Evolutionary conservation across 2,888 invertebrate genomes (phyloP), one percentile per base, ranked within the genome.

Genomic region (Hoplodrina blanda): DNA sequence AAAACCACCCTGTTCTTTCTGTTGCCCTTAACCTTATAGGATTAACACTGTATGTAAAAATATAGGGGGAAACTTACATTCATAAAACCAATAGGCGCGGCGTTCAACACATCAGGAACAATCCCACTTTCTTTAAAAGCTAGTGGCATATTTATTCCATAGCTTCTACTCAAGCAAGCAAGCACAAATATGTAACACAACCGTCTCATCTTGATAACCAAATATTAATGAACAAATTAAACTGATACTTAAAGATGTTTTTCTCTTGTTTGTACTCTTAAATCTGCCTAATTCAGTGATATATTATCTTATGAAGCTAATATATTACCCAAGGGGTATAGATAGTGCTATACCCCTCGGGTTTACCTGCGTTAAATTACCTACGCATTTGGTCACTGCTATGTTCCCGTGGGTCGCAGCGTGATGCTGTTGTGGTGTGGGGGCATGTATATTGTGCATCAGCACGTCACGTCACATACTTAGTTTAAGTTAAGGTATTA

Each of bases 21-120:
- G n/a, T n/a, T n/a, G n/a, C n/a, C n/a, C n/a, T n/a, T n/a, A n/a
- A n/a, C n/a, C n/a, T n/a, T n/a, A n/a, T n/a, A n/a, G n/a, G n/a
- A n/a, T n/a, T 25, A 25, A 2, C 25, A 2, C 25, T 25, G 25
- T 25, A 25, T 25, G 25, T 25, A 25, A 25, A n/a, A 25, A 25
- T 25, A 25, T 25, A 25, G 2, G 25, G 25, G 8, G 37, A 25
- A 41, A 69, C 83, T 83, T 73, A 81, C 81, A 20, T 54, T 65
- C 20, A 82, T 19, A 50, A 44, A 19, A 3, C n/a, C 33, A 2
- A 15, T 15, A 10, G 83, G 83, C 20, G 56, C 72, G 0, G 57
- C 56, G 5, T 61, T 56, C 7, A 83, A 13, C 10, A 83, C 67
- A 67, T 83, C 83, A 11, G 83, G 83, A 49, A 81, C 60, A 8